Percentiles rank a stretch among this genome's conserved stretches.
Conservation (phyloP, 2,888 invertebrate genomes). For the Axea sp. region DNA sequence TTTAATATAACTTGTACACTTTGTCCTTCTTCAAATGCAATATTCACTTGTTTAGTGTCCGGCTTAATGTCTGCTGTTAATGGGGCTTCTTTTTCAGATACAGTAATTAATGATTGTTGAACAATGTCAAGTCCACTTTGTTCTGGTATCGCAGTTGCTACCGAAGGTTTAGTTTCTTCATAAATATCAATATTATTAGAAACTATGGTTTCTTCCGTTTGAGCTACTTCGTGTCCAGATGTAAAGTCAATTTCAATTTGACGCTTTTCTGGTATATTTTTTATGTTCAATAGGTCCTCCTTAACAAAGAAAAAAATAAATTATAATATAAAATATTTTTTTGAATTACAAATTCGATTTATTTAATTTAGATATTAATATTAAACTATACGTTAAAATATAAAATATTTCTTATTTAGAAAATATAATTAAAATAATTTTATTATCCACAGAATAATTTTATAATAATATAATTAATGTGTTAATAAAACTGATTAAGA, state of each 20-base stretch:
- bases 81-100: slow-evolving; percentile 81
- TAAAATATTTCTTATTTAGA: too few relatives aligned
- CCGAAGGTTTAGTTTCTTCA: slow-evolving; percentile 74
- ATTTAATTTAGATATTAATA: neutral
- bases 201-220: slow-evolving; percentile 72
- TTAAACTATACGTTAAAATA: too few relatives aligned
- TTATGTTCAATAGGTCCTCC: slow-evolving; percentile 68
- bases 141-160: slow-evolving; percentile 70
- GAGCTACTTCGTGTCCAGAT: slow-evolving; percentile 73
- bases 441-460: too few relatives aligned
- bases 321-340: neutral
- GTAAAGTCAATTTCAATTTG: slow-evolving; percentile 68
- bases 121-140: slow-evolving; percentile 80
- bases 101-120: slow-evolving; percentile 79
- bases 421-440: too few relatives aligned
- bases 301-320: slow-evolving; percentile 32
- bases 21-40: slow-evolving; percentile 82
- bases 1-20: slow-evolving; percentile 82
- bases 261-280: slow-evolving; percentile 67
- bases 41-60: slow-evolving; percentile 81
- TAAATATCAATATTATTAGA: slow-evolving; percentile 71
- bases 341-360: neutral
- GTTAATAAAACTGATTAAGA: too few relatives aligned
- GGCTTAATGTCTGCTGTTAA: slow-evolving; percentile 79
- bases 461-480: too few relatives aligned